phyloP scores from a whole-genome alignment of 2,888 invertebrate species.

The Pinctada fucata region DNA sequence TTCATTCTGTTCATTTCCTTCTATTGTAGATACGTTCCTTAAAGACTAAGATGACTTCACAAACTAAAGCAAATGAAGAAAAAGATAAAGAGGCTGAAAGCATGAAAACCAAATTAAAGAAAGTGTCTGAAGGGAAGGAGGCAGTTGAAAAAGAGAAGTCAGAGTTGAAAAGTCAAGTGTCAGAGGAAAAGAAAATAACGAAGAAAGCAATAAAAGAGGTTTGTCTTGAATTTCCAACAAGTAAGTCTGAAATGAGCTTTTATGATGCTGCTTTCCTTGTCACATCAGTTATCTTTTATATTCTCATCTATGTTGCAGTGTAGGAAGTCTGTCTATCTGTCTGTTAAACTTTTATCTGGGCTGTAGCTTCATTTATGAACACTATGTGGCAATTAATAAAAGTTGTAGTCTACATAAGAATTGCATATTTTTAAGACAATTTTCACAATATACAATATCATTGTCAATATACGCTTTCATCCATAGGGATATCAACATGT shows the following conservation, averaged over 20 bases:
- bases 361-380: too few species aligned
- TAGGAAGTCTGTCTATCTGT: too few species aligned
- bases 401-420: too few species aligned
- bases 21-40: conserved; percentile 43
- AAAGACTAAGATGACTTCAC: conserved; percentile 50
- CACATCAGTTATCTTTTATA: too few species aligned
- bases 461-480: too few species aligned
- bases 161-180: conserved; percentile 10
- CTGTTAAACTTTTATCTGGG: too few species aligned
- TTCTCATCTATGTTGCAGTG: too few species aligned
- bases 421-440: too few species aligned
- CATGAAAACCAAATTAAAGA: conserved; percentile 19
- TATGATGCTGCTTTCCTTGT: too few species aligned
- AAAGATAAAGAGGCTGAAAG: conserved; percentile 38
- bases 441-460: too few species aligned
- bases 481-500: too few species aligned
- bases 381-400: too few species aligned
- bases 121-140: conserved; percentile 23
- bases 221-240: neutral
- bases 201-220: conserved; percentile 38
- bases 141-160: neutral
- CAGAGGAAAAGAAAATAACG: conserved; percentile 21
- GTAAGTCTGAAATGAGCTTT: neutral
- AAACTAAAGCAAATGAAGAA: conserved; percentile 42
- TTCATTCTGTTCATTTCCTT: neutral